Percentiles rank a stretch among this genome's conserved stretches.
Conservation (phyloP, 1,140 invertebrate genomes). For the Danaus plexippus region DNA sequence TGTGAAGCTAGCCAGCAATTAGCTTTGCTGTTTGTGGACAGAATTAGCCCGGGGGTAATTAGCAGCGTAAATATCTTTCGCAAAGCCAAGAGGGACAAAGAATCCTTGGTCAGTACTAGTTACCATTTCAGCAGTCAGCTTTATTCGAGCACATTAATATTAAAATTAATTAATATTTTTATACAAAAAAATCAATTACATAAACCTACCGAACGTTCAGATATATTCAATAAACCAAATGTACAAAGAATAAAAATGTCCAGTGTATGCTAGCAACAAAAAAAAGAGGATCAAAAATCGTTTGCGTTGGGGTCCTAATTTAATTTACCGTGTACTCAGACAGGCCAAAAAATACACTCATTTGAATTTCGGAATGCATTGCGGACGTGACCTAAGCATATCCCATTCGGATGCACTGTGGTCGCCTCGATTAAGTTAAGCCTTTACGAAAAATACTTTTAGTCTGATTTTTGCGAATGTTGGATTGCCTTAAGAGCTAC, state of each 20-base stretch:
- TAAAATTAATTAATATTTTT: no score
- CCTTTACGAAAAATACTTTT: slow-evolving; percentile 25
- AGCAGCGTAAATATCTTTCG: slow-evolving; percentile 19
- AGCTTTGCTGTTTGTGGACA: slow-evolving; percentile 25
- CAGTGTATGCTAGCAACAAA: slow-evolving; percentile 15
- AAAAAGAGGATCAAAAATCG: slow-evolving; percentile 22
- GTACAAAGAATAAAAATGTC: no score
- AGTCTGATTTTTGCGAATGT: slow-evolving; percentile 7
- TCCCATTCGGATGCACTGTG: slow-evolving; percentile 44
- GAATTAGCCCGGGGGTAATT: slow-evolving; percentile 23
- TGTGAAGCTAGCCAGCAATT: slow-evolving; percentile 22
- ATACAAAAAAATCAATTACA: no score
- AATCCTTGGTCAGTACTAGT: slow-evolving; percentile 8
- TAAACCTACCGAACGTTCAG: no score
- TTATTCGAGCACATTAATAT: no score
- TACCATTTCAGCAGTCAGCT: no score
- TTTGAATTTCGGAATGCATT: slow-evolving; percentile 59
- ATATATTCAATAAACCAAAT: no score
- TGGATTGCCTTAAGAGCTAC: neutral
- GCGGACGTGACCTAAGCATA: slow-evolving; percentile 48
- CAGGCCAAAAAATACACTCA: slow-evolving; percentile 56
- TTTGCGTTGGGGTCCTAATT: slow-evolving; percentile 25
- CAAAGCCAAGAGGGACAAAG: slow-evolving; percentile 15
- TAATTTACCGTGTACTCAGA: slow-evolving; percentile 45
- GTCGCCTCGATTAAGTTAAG: slow-evolving; percentile 37